Conservation (phyloP, 2,888 invertebrate genomes). For the Amiota minor region DNA sequence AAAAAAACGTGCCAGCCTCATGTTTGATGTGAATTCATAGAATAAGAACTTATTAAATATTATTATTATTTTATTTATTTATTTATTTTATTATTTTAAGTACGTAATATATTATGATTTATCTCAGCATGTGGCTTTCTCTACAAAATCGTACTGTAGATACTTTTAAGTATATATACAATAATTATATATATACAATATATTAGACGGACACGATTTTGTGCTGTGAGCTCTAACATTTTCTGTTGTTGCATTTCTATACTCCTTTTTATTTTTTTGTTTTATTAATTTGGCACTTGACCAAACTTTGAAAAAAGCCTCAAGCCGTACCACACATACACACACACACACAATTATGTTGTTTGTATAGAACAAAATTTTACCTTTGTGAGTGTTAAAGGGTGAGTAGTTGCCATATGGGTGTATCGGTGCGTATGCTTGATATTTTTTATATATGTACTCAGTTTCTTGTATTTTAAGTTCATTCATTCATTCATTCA, state of each 20-base stretch:
- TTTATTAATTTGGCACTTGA: slow-evolving; percentile 52
- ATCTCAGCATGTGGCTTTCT: slow-evolving; percentile 50
- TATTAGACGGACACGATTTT: not conserved
- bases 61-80: slow-evolving; percentile 43
- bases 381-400: no score
- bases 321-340: slow-evolving; percentile 15
- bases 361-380: no score
- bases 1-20: slow-evolving; percentile 32
- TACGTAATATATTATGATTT: slow-evolving; percentile 58
- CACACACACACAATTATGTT: not conserved
- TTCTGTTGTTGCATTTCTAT: slow-evolving; percentile 8
- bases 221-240: not conserved
- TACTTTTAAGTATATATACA: not conserved
- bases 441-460: not conserved
- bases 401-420: slow-evolving; percentile 35
- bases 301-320: slow-evolving; percentile 52
- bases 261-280: slow-evolving; percentile 37
- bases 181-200: slow-evolving; percentile 1
- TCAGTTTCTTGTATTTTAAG: no score
- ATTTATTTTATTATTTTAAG: slow-evolving; percentile 23
- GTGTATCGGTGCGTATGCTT: not conserved
- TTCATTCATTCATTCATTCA: no score
- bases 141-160: not conserved
- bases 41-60: slow-evolving; percentile 26
- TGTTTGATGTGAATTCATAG: slow-evolving; percentile 29